These are phyloP conservation scores for Lymantria monacha DNA, from an alignment of 2,888 invertebrate species.

Conservation along the genomic window DNA sequence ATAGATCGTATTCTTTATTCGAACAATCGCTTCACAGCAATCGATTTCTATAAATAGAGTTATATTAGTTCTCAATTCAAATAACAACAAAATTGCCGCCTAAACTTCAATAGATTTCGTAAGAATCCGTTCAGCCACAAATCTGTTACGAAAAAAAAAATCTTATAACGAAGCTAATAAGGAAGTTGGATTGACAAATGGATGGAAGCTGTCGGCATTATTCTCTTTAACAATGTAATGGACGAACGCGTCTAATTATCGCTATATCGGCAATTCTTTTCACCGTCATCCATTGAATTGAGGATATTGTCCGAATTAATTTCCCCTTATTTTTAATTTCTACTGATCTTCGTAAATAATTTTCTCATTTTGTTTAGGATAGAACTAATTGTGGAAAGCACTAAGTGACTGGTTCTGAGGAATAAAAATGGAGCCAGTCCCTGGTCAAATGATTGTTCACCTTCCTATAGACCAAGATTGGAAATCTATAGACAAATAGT, in stretches of 20 bases:
- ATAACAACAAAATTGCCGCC: no score
- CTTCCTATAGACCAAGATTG: no score
- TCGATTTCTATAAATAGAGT: no score
- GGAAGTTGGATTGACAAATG: constrained; percentile 32
- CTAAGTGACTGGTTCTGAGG: no score
- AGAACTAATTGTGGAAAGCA: no score
- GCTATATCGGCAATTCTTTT: constrained; percentile 19
- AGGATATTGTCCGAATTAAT: constrained; percentile 4
- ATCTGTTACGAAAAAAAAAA: not conserved
- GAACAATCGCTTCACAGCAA: no score
- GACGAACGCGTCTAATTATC: constrained; percentile 30
- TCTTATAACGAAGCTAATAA: constrained; percentile 16
- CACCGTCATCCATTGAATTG: constrained; percentile 11
- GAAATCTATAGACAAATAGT: no score
- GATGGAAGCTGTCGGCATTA: constrained; percentile 18
- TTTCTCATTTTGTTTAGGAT: no score
- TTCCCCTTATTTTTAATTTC: not conserved
- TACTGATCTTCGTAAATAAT: not conserved
- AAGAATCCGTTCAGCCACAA: not conserved
- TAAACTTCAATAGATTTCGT: not conserved
- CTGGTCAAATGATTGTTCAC: no score
- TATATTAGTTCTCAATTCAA: no score
- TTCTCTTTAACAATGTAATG: constrained; percentile 22
- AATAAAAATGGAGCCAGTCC: no score
- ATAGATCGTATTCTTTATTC: no score